Base-by-base conservation (phyloP, 2,888 invertebrate species). In the Idaea straminata region DNA sequence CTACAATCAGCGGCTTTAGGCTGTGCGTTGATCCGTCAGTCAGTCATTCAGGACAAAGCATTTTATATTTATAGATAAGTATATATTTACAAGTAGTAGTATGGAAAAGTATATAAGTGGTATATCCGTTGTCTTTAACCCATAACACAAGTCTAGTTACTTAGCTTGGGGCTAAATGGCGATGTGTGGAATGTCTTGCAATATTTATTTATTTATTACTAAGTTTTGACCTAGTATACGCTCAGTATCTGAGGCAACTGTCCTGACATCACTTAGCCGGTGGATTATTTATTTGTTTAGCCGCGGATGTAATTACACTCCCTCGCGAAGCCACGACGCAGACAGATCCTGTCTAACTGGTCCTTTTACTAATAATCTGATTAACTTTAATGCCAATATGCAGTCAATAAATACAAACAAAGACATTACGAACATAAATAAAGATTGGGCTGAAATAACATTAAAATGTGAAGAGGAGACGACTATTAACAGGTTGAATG, bases 211-310 rank as follows among this genome's bases (percentile, higher is more conserved):
- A 16, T 65, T 62, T 59, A 25, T 10, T 35, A 75, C 71, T 74
- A 69, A 64, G 70, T 72, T 75, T 76, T 70, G 73, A 69, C 70
- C 68, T 72, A 71, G 75, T 78, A 15, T 35, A 35, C 61, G 16
- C 47, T 35, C 34, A 47, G 35, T 15, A 57, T 61, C 59, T 61
- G 38, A 74, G 70, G 66, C 69, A 74, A 72, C 80, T 79, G 79
- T 80, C 81, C 82, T 84, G 86, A 88, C 87, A 83, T 84, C 86
- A 81, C 80, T 80, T 80, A 78, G 77, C 77, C 73, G 70, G 70
- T 66, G 74, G 80, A 82, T 86, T 87, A 86, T 89, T 88, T 89
- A 87, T 89, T 87, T 87, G 83, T 86, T 85, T 85, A 77, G 77
- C 74, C 74, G 73, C 76, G 78, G 80, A 83, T 89, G 83, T 89